Conservation (phyloP, 1,140 invertebrate genomes). For the Drosophila funebris region DNA sequence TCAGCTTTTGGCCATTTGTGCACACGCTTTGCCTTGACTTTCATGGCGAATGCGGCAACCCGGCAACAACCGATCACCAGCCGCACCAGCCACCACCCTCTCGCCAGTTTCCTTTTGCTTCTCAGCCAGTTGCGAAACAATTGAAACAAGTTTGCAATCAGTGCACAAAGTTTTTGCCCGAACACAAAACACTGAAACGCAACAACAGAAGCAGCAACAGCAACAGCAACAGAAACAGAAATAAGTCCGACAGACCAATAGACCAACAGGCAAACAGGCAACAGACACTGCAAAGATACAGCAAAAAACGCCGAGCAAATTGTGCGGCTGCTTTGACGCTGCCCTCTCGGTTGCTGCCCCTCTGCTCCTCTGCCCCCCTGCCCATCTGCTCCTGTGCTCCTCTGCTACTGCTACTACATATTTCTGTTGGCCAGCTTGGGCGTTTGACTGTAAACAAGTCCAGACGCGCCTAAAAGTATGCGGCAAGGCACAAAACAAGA, state of each 20-base stretch:
- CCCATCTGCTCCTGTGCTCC: no score
- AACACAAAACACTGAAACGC: constrained; percentile 37
- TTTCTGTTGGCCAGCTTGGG: constrained; percentile 21
- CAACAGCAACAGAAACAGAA: constrained; percentile 35
- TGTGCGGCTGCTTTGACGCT: constrained; percentile 68
- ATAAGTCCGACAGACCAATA: constrained; percentile 7
- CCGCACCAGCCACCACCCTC: not conserved
- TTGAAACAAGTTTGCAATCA: constrained; percentile 82
- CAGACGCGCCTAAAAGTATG: constrained; percentile 69
- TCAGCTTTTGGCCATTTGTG: constrained; percentile 33
- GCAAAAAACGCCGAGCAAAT: constrained; percentile 73
- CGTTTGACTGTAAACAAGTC: constrained; percentile 73
- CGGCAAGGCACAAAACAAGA: constrained; percentile 40
- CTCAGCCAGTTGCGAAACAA: constrained; percentile 67
- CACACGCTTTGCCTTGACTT: constrained; percentile 65
- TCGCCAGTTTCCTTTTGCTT: constrained; percentile 24
- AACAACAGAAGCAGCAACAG: constrained; percentile 25
- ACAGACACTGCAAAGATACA: constrained; percentile 66
- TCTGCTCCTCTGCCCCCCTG: not conserved
- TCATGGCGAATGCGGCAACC: constrained; percentile 37
- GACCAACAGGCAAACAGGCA: constrained; percentile 35
- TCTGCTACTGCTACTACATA: not conserved
- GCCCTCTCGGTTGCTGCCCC: no score
- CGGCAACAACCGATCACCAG: not conserved
- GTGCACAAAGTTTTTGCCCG: constrained; percentile 74